Conservation (phyloP, 1,140 invertebrate genomes). For the Lasioglossum albipes region DNA sequence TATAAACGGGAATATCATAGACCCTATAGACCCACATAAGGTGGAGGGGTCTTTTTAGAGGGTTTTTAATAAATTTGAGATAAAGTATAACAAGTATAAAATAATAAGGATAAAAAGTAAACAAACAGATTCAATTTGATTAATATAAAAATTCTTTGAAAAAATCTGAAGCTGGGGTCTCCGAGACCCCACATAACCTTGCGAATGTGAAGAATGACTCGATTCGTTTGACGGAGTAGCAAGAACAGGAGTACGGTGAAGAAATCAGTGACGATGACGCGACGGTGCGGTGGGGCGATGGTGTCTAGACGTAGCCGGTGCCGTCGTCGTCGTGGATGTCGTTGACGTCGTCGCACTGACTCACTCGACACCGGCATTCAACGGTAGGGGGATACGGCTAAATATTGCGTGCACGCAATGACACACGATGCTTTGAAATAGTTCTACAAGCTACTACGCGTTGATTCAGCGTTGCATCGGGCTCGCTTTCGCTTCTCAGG, state of each 20-base stretch:
- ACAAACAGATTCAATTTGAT: too few species aligned
- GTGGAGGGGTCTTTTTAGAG: too few species aligned
- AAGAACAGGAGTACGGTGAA: conserved; percentile 50
- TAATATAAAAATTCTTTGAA: too few species aligned
- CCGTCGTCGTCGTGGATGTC: conserved; percentile 61
- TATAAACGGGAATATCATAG: too few species aligned
- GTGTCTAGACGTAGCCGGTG: conserved; percentile 71
- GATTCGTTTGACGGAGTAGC: conserved; percentile 55
- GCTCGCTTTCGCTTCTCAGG: conserved; percentile 40
- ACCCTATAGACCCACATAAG: too few species aligned
- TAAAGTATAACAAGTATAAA: too few species aligned
- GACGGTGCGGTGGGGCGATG: conserved; percentile 62
- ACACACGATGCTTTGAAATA: conserved; percentile 72
- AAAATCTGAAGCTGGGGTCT: too few species aligned
- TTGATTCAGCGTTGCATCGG: conserved; percentile 59
- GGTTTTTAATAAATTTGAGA: too few species aligned
- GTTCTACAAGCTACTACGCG: conserved; percentile 59
- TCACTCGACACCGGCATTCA: conserved; percentile 68
- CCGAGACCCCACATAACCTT: too few species aligned
- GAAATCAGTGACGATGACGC: conserved; percentile 70
- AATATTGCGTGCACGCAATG: conserved; percentile 76
- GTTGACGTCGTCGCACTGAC: conserved; percentile 71
- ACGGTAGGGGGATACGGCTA: conserved; percentile 63
- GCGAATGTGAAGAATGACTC: conserved; percentile 55
- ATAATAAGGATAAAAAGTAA: too few species aligned